phyloP scores from a whole-genome alignment of 2,888 invertebrate genomes.

The Tipula unca region DNA sequence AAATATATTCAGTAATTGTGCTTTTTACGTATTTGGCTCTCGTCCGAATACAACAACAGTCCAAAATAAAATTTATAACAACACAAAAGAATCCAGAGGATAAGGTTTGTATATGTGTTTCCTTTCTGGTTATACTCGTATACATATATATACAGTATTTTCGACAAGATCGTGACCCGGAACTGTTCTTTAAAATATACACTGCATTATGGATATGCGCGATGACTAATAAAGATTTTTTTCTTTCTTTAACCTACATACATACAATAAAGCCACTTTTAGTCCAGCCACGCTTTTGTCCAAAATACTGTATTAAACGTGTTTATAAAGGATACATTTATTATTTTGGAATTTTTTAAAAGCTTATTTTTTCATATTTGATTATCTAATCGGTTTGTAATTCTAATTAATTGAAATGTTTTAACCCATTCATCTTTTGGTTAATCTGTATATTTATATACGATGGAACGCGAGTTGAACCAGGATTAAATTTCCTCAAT shows the following conservation, averaged over 20 bases:
- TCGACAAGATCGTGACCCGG: too few relatives aligned
- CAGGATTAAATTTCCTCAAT: too few relatives aligned
- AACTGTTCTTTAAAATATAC: too few relatives aligned
- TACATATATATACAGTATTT: not conserved
- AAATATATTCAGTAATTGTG: not conserved
- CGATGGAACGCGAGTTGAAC: too few relatives aligned
- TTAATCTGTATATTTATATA: not conserved
- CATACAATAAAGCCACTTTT: too few relatives aligned
- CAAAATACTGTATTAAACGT: too few relatives aligned
- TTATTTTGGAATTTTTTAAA: not conserved
- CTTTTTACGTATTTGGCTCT: not conserved
- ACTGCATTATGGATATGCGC: too few relatives aligned
- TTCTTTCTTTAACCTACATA: too few relatives aligned
- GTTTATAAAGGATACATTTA: not conserved
- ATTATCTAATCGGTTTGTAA: not conserved
- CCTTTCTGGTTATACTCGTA: not conserved
- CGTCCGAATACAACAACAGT: not conserved
- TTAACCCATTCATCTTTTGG: not conserved
- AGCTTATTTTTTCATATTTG: not conserved
- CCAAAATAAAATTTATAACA: not conserved
- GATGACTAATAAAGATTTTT: too few relatives aligned
- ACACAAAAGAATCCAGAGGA: not conserved
- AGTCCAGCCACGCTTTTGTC: too few relatives aligned
- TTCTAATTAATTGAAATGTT: not conserved
- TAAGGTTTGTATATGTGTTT: not conserved